A percentile compares a stretch with the other conserved stretches of the same genome.
phyloP scores from a whole-genome alignment of 2,888 invertebrate genomes.

The Caenorhabditis drosophilae region DNA sequence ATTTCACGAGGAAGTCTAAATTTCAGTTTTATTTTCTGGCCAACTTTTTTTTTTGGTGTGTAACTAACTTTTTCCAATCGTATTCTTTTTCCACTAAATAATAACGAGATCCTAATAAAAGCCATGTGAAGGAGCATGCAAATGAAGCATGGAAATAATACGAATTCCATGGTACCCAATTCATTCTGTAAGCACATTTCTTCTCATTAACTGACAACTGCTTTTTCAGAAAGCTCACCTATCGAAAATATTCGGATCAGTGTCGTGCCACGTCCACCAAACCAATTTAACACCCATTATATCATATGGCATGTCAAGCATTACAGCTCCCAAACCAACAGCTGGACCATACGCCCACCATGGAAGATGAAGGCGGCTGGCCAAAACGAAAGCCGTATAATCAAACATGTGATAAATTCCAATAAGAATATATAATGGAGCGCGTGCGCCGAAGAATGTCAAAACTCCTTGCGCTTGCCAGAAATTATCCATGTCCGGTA shows the following conservation, averaged over 20 bases:
- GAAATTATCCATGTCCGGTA: slow-evolving; percentile 82
- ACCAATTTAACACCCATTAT: slow-evolving; percentile 80
- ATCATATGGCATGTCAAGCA: slow-evolving; percentile 81
- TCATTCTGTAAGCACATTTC: slow-evolving; percentile 74
- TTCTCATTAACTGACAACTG: not conserved
- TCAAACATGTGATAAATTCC: slow-evolving; percentile 74
- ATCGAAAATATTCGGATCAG: slow-evolving; percentile 73
- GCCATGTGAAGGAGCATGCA: slow-evolving; percentile 77
- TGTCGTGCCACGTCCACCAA: slow-evolving; percentile 84
- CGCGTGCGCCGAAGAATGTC: slow-evolving; percentile 78
- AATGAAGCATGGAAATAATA: slow-evolving; percentile 83
- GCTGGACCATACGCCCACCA: slow-evolving; percentile 71
- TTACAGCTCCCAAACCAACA: slow-evolving; percentile 78
- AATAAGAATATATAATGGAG: slow-evolving; percentile 80
- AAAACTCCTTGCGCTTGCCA: slow-evolving; percentile 80
- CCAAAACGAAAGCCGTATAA: slow-evolving; percentile 73
- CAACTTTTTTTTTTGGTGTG: slow-evolving; percentile 9
- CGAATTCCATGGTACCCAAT: slow-evolving; percentile 81
- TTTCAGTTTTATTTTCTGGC: slow-evolving; percentile 13
- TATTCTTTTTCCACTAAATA: slow-evolving; percentile 73
- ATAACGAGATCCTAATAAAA: slow-evolving; percentile 76
- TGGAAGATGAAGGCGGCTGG: slow-evolving; percentile 70
- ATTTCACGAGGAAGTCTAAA: slow-evolving; percentile 74
- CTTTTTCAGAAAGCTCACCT: slow-evolving; percentile 4
- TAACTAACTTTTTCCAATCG: slow-evolving; percentile 75